phyloP scores from a whole-genome alignment of 2,888 invertebrate genomes.

The Bugula neritina region DNA sequence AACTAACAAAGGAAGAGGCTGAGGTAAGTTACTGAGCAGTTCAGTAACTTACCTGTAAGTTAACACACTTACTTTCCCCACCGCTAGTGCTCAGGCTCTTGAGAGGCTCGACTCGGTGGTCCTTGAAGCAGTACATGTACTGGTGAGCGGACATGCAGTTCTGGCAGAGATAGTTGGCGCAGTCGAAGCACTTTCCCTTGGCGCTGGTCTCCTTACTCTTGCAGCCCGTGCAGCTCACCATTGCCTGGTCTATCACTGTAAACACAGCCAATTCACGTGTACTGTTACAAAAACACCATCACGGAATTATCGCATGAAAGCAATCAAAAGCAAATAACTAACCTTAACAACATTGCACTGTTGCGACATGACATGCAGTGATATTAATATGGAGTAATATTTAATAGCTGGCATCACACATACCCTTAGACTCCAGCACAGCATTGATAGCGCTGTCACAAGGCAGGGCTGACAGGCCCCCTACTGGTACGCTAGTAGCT shows the following conservation, averaged over 20 bases:
- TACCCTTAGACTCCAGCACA: conserved; percentile 52
- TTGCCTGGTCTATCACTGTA: neutral
- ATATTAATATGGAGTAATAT: too few species aligned
- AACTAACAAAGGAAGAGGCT: neutral
- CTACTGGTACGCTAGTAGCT: conserved; percentile 43
- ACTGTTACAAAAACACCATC: too few species aligned
- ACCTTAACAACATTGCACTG: too few species aligned
- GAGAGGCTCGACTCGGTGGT: conserved; percentile 68
- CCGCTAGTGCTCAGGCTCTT: too few species aligned
- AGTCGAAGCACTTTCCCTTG: conserved; percentile 91
- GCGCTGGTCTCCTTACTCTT: conserved; percentile 90
- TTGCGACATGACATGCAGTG: too few species aligned
- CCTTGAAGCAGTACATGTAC: conserved; percentile 98
- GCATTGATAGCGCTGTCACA: conserved; percentile 62
- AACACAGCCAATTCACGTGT: too few species aligned
- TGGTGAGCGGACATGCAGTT: conserved; percentile 98
- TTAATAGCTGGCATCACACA: too few species aligned
- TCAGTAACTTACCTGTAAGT: neutral
- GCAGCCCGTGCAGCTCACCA: conserved; percentile 77
- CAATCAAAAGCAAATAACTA: too few species aligned
- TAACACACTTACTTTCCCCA: neutral
- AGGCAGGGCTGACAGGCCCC: conserved; percentile 64
- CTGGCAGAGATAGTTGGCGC: conserved; percentile 88
- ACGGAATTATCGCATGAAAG: too few species aligned
- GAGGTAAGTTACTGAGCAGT: neutral